Evolutionary conservation across 64 coral and sea anemone genomes (phyloP).

Genomic region (Pocillopora verrucosa): DNA sequence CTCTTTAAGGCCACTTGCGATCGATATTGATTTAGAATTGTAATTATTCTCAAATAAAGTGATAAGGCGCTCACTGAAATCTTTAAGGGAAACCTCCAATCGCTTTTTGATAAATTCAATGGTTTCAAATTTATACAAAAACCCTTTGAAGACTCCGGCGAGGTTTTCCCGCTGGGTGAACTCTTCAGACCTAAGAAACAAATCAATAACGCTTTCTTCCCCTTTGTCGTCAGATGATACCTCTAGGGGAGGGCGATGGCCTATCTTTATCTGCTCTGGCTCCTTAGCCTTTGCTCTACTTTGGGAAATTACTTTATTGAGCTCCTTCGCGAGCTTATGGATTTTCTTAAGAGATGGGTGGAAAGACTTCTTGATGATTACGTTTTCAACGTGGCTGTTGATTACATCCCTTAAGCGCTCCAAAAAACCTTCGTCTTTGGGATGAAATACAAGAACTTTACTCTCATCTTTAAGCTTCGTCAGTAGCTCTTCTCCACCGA

Average conservation of each 20-base stretch:
- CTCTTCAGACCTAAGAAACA: too few species aligned
- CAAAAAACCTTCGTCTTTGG: background rate
- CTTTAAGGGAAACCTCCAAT: too few species aligned
- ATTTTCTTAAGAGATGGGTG: background rate
- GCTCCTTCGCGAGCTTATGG: background rate
- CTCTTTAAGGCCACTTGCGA: too few species aligned
- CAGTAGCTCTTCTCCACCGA: constrained; percentile 22
- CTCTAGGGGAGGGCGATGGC: background rate
- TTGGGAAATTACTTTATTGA: background rate
- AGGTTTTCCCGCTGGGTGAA: too few species aligned
- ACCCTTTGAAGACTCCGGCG: too few species aligned
- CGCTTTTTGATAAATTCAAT: too few species aligned
- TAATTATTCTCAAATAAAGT: too few species aligned
- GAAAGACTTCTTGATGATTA: constrained; percentile 9
- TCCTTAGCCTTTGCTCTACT: background rate
- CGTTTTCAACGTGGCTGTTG: background rate
- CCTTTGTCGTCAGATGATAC: background rate
- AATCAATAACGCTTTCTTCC: too few species aligned
- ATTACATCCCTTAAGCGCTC: background rate
- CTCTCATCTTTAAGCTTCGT: constrained; percentile 31
- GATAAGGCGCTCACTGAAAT: too few species aligned
- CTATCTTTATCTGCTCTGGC: background rate
- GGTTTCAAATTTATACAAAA: too few species aligned
- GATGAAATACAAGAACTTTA: constrained; percentile 12
- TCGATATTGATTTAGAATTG: too few species aligned